These are phyloP conservation scores for Anastrepha obliqua DNA, from an alignment of 1,140 invertebrate species.

Conservation along the genomic window DNA sequence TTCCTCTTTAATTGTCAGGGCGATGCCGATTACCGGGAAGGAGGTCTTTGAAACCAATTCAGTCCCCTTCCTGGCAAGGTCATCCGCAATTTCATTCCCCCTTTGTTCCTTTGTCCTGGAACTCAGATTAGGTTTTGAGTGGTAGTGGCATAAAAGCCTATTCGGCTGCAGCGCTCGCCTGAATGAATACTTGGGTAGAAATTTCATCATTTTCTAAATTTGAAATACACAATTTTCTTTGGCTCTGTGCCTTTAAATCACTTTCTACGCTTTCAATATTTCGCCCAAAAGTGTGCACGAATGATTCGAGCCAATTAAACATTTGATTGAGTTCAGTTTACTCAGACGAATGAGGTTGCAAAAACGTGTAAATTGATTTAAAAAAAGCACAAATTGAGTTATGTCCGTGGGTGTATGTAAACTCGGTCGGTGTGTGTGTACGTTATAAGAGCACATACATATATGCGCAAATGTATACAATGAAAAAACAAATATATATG, in stretches of 20 bases:
- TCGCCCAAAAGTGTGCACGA: not conserved
- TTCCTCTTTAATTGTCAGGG: too few relatives aligned
- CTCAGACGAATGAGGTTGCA: slow-evolving; percentile 26
- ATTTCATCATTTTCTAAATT: too few relatives aligned
- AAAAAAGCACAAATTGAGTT: not conserved
- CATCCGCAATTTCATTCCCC: too few relatives aligned
- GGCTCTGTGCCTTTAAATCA: not conserved
- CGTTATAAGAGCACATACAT: not conserved
- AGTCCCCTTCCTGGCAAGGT: too few relatives aligned
- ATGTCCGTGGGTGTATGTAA: not conserved
- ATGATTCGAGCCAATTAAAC: slow-evolving; percentile 42
- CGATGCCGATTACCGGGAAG: too few relatives aligned
- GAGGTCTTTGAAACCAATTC: too few relatives aligned
- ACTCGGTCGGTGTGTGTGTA: not conserved
- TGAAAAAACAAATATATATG: not conserved
- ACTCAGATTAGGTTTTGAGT: too few relatives aligned
- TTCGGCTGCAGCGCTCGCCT: too few relatives aligned
- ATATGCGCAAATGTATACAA: not conserved
- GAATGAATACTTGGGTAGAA: too few relatives aligned
- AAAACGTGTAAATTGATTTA: slow-evolving; percentile 19
- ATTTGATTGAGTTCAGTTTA: slow-evolving; percentile 37
- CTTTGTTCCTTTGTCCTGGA: too few relatives aligned
- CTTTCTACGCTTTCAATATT: not conserved
- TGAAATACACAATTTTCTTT: too few relatives aligned
- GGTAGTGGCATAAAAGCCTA: too few relatives aligned